Percentiles rank a stretch among this genome's conserved stretches.
Evolutionary conservation across 2,113 vertebrate species (phyloP).

Genomic region (Cricetomys ansorgei): DNA sequence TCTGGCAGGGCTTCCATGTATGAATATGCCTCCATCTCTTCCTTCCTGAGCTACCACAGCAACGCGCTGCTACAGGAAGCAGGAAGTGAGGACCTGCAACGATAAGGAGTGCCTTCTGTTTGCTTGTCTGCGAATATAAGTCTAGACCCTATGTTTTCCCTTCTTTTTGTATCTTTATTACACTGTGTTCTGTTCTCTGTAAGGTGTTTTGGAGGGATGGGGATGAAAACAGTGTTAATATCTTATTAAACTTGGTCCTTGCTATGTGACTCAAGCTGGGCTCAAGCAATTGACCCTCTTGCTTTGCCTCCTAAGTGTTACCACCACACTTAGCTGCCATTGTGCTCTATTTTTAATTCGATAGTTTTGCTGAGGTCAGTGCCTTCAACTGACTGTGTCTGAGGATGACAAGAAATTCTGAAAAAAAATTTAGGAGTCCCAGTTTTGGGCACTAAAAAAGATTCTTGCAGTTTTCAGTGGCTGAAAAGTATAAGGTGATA

Average conservation of each 20-base stretch:
- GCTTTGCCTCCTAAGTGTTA: neutral
- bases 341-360: slow-evolving; percentile 14
- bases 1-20: too few relatives aligned
- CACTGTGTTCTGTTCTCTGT: neutral
- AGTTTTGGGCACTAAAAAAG: slow-evolving; percentile 49
- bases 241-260: neutral
- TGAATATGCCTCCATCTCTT: too few relatives aligned
- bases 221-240: neutral
- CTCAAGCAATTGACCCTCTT: neutral
- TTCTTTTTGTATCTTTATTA: slow-evolving; percentile 3
- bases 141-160: neutral
- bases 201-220: too few relatives aligned
- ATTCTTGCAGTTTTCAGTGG: slow-evolving; percentile 31
- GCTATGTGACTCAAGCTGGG: neutral
- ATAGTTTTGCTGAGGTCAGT: slow-evolving; percentile 25
- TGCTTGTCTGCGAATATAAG: neutral
- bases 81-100: neutral
- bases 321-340: neutral
- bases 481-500: neutral
- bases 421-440: neutral
- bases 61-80: too few relatives aligned
- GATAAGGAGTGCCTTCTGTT: neutral
- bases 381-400: slow-evolving; percentile 13
- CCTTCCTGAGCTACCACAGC: too few relatives aligned
- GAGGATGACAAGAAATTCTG: neutral